A percentile compares a stretch with the other conserved stretches of the same genome.
Conservation (phyloP, 2,888 invertebrate species). For the Pycnomerus fuliginosus region DNA sequence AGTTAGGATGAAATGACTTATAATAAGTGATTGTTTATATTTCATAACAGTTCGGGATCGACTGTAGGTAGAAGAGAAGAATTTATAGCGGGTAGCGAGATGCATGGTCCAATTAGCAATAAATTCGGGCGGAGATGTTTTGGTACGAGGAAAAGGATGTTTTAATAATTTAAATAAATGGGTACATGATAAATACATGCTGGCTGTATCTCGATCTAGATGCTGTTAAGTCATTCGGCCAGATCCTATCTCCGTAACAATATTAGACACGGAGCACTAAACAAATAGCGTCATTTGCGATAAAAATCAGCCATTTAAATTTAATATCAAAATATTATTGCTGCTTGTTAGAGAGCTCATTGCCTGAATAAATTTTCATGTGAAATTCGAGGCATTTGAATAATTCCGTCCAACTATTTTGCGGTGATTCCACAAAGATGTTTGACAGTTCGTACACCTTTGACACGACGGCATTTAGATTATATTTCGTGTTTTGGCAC, state of each 20-base stretch:
- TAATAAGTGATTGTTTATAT: slow-evolving; percentile 14
- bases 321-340: slow-evolving; percentile 38
- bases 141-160: slow-evolving; percentile 23
- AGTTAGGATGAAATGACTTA: slow-evolving; percentile 8
- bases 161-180: slow-evolving; percentile 29
- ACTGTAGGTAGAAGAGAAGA: too few species aligned
- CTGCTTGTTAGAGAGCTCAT: slow-evolving; percentile 18
- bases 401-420: slow-evolving; percentile 12
- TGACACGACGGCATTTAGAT: too few species aligned
- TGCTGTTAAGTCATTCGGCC: slow-evolving; percentile 18
- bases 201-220: slow-evolving; percentile 28
- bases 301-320: slow-evolving; percentile 48
- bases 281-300: slow-evolving; percentile 47
- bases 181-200: slow-evolving; percentile 24
- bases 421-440: neutral
- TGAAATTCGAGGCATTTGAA: slow-evolving; percentile 10
- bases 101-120: slow-evolving; percentile 25
- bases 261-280: slow-evolving; percentile 45
- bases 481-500: too few species aligned
- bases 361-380: slow-evolving; percentile 16
- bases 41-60: slow-evolving; percentile 11
- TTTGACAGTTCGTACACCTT: slow-evolving; percentile 2
- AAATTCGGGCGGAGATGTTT: slow-evolving; percentile 20
- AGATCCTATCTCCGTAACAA: slow-evolving; percentile 40
- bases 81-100: slow-evolving; percentile 15